Evolutionary conservation across 1,140 invertebrate species (phyloP), one percentile per base, ranked within the genome.

Genomic region (Bombus breviceps): DNA sequence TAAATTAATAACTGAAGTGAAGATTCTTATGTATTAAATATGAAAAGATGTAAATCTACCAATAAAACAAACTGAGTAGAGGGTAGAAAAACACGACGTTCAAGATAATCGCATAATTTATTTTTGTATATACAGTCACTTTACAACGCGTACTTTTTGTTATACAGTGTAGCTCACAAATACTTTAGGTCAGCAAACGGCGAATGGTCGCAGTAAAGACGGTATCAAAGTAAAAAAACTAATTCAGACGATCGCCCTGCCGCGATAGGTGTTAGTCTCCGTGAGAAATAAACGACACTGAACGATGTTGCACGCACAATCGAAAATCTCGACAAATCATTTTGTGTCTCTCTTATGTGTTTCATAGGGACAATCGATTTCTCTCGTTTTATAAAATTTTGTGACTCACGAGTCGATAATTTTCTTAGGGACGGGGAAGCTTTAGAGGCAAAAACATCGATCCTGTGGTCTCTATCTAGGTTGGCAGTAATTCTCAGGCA

Each of bases 61-160:
- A 10, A 28, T 69, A 28, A 1, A 25, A 68, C 1, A 13, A 13
- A 25, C 0, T 4, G 13, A 2, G 37, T 39, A 13, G 9, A 6
- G 9, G 3, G 1, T 5, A 39, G 22, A 13, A 32, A 72, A 15
- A 72, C 28, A 32, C 1, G 2, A n/a, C n/a, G 13, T 15, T 81
- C 78, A 73, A 85, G 76, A 39, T 91, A 91, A 93, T 95, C 92
- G 93, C 93, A 94, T 94, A 95, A 93, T 94, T 95, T 94, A 93
- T 95, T 93, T 94, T 94, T 94, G 90, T 95, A 94, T 93, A 94
- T 95, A 95, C 94, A 95, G 91, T 95, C 93, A 95, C 93, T 95
- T 95, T 95, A 95, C 94, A 95, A 94, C 89, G 93, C 93, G 92
- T 91, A 92, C 92, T 92, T 80, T 83, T 93, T 92, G 90, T 93